Evolutionary conservation across 2,797 vertebrate species (phyloP), one percentile per base, ranked within the genome.

Genomic region (Spondyliosoma cantharus): DNA sequence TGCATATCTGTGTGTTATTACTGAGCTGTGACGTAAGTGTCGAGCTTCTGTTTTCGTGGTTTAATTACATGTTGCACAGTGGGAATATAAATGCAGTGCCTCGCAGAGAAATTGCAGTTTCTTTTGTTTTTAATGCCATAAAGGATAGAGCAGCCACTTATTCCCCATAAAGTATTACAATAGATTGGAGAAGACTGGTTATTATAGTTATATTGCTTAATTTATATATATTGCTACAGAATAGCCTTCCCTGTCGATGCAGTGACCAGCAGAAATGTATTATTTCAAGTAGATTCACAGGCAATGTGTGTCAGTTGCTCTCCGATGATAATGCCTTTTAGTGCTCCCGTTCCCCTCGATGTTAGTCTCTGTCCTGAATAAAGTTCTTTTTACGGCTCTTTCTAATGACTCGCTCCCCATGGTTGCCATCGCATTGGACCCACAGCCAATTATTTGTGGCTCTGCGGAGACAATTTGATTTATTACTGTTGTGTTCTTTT

Each of bases 391-490:
- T 72, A 63, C 74, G 22, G 69, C 59, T 66, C 7, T 78, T 76
- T 83, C 54, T 66, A 53, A 75, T 64, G 43, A 67, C 22, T 77
- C 43, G 49, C 46, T 76, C 69, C 52, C 42, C 43, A 43, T 29
- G 62, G 25, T 69, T 65, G 71, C 58, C 52, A 49, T 71, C 29
- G 63, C 48, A 50, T 42, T 48, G 22, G 59, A 61, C 77, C 77
- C 80, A 75, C 52, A 67, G 73, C 69, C 83, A 85, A 89, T 83
- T 85, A 81, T 62, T 73, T 17, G 32, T 42, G 29, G 66, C 72
- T 91, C 83, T 74, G 73, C 13, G 22, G 64, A 81, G 76, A 80
- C 53, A 42, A 7, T 80, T 67, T 84, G 85, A 88, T 87, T 81
- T 68, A 87, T 86, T 54, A 53, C 46, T 62, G 58, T 59, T 85